A percentile compares a stretch with the other conserved stretches of the same genome.
Conservation (phyloP, 2,113 vertebrate species). For the Charadrius vociferus region DNA sequence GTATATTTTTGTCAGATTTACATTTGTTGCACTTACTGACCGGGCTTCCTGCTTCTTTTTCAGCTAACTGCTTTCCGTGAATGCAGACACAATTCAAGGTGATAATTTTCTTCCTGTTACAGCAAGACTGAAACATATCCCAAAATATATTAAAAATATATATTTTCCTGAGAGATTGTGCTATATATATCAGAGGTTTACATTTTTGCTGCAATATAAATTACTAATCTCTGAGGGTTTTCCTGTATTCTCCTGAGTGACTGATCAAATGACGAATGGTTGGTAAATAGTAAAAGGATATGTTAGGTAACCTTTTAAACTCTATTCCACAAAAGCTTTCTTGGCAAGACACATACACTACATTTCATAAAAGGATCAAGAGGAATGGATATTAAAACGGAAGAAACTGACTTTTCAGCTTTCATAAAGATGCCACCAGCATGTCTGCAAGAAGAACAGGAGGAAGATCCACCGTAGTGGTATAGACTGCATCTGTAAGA, state of each 20-base stretch:
- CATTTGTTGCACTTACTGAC: slow-evolving; percentile 17
- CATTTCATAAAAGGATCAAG: slow-evolving; percentile 64
- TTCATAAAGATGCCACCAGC: slow-evolving; percentile 67
- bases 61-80: slow-evolving; percentile 92
- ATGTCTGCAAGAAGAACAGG: slow-evolving; percentile 44
- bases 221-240: slow-evolving; percentile 72
- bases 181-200: slow-evolving; percentile 75
- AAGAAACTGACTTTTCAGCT: slow-evolving; percentile 54
- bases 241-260: slow-evolving; percentile 53
- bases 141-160: slow-evolving; percentile 79
- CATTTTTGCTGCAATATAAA: slow-evolving; percentile 77
- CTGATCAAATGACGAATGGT: slow-evolving; percentile 42
- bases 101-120: slow-evolving; percentile 80
- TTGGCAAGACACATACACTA: slow-evolving; percentile 70
- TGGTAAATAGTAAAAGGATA: slow-evolving; percentile 47
- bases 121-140: slow-evolving; percentile 84
- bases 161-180: slow-evolving; percentile 77
- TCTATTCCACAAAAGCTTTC: slow-evolving; percentile 55
- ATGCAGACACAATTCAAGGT: slow-evolving; percentile 77
- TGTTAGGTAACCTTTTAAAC: slow-evolving; percentile 3
- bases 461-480: slow-evolving; percentile 61
- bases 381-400: slow-evolving; percentile 24
- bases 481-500: slow-evolving; percentile 67
- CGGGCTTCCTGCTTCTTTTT: slow-evolving; percentile 57
- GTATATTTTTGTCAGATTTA: background rate